A percentile compares a stretch with the other conserved stretches of the same genome.
These are phyloP conservation scores for Polymixis flavicincta DNA, from an alignment of 2,888 invertebrate species.

Conservation along the genomic window DNA sequence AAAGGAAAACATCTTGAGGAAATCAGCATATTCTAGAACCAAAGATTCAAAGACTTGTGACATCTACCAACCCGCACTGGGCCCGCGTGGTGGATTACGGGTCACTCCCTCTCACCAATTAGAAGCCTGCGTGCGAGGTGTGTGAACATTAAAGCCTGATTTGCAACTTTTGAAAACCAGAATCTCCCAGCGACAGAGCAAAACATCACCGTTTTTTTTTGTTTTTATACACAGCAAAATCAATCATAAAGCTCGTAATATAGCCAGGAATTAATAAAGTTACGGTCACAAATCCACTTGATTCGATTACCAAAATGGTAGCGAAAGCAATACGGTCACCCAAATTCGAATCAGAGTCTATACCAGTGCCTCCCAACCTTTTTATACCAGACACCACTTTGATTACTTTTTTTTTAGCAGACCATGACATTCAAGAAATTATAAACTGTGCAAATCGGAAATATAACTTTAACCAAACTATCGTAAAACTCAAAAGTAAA, in stretches of 20 bases:
- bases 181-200: too few species aligned
- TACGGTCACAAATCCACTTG: conserved; percentile 33
- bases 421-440: background rate
- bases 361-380: background rate
- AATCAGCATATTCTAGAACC: too few species aligned
- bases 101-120: too few species aligned
- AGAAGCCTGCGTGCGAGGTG: too few species aligned
- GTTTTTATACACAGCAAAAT: conserved; percentile 13
- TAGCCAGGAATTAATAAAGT: conserved; percentile 38
- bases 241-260: conserved; percentile 13
- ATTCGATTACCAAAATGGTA: conserved; percentile 49
- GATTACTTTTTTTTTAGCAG: background rate
- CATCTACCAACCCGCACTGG: too few species aligned
- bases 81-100: too few species aligned
- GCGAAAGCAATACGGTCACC: conserved; percentile 33
- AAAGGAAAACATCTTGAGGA: too few species aligned
- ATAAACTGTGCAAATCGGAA: background rate
- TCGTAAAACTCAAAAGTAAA: background rate
- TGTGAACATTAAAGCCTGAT: too few species aligned
- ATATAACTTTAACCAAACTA: background rate
- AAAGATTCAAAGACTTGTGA: too few species aligned
- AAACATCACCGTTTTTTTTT: too few species aligned
- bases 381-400: background rate
- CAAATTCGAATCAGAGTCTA: conserved; percentile 36
- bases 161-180: too few species aligned